Conservation (phyloP, 2,888 invertebrate species). For the Drosophila mercatorum region DNA sequence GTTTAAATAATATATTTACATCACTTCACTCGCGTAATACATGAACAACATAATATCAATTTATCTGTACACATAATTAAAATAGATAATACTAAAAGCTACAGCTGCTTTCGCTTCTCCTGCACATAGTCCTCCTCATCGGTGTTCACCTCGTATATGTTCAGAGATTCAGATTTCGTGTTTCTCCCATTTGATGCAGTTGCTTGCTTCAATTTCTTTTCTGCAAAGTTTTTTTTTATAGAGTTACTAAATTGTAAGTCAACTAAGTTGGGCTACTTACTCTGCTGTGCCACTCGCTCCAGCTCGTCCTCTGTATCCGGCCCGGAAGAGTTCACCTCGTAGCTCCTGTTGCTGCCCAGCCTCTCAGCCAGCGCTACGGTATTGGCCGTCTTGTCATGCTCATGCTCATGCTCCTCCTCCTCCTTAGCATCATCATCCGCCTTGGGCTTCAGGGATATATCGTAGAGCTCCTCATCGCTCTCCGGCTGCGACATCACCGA, state of each 20-base stretch:
- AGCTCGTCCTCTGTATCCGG: slow-evolving; percentile 84
- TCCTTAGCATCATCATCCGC: not conserved
- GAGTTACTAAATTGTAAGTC: not conserved
- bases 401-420: not conserved
- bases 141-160: slow-evolving; percentile 80
- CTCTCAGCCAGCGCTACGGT: not conserved
- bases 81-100: not conserved
- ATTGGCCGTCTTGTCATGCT: not conserved
- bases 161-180: slow-evolving; percentile 24
- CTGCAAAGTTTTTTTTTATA: slow-evolving; percentile 15
- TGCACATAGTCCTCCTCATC: slow-evolving; percentile 83
- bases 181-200: slow-evolving; percentile 10
- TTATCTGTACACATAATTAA: slow-evolving; percentile 5
- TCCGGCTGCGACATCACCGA: slow-evolving; percentile 70
- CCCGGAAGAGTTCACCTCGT: slow-evolving; percentile 58
- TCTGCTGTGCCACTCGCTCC: slow-evolving; percentile 63
- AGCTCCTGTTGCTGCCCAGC: not conserved
- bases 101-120: slow-evolving; percentile 28
- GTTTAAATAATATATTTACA: not conserved
- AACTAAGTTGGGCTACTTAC: slow-evolving; percentile 33
- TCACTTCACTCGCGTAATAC: slow-evolving; percentile 2
- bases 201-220: slow-evolving; percentile 28
- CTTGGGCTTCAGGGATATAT: slow-evolving; percentile 62
- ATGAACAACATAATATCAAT: not conserved
- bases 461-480: slow-evolving; percentile 83